phyloP scores from a whole-genome alignment of 1,140 invertebrate species.

The Branchinecta lindahli region DNA sequence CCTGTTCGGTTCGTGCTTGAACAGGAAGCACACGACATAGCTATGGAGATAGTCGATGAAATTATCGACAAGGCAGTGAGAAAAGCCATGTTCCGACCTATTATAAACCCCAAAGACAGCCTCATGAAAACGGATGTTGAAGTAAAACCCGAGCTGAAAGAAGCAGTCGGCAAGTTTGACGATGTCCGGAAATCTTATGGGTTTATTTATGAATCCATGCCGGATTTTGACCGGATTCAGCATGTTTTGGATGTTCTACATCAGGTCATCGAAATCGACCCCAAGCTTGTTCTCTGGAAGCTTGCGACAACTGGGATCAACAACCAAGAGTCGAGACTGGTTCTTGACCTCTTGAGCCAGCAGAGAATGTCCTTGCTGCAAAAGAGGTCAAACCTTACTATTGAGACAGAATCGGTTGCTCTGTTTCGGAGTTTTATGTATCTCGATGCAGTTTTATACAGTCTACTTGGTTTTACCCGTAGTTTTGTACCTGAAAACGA shows the following conservation, averaged over 20 bases:
- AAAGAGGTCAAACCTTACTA: constrained; percentile 54
- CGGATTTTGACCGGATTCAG: constrained; percentile 56
- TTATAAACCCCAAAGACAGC: background rate
- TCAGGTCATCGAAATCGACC: constrained; percentile 54
- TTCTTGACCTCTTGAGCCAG: constrained; percentile 49
- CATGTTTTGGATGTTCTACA: constrained; percentile 60
- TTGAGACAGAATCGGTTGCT: constrained; percentile 31
- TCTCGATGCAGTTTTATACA: constrained; percentile 58
- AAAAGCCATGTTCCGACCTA: constrained; percentile 9
- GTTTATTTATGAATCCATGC: constrained; percentile 61
- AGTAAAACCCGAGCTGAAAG: background rate
- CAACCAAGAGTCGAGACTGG: constrained; percentile 27
- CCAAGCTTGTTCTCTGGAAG: constrained; percentile 51
- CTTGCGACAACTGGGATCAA: constrained; percentile 48
- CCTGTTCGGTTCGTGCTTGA: background rate
- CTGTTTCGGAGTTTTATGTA: constrained; percentile 59
- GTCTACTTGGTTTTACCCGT: constrained; percentile 61
- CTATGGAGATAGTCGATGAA: constrained; percentile 40
- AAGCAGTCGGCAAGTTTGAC: background rate
- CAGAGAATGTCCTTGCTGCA: constrained; percentile 68
- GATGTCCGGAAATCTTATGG: constrained; percentile 50
- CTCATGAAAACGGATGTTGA: background rate
- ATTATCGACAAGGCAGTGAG: constrained; percentile 36
- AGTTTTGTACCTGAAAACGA: constrained; percentile 56
- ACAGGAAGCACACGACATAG: constrained; percentile 29